A percentile compares a stretch with the other conserved stretches of the same genome.
Conservation (phyloP, 2,797 vertebrate genomes). For the Emys orbicularis region DNA sequence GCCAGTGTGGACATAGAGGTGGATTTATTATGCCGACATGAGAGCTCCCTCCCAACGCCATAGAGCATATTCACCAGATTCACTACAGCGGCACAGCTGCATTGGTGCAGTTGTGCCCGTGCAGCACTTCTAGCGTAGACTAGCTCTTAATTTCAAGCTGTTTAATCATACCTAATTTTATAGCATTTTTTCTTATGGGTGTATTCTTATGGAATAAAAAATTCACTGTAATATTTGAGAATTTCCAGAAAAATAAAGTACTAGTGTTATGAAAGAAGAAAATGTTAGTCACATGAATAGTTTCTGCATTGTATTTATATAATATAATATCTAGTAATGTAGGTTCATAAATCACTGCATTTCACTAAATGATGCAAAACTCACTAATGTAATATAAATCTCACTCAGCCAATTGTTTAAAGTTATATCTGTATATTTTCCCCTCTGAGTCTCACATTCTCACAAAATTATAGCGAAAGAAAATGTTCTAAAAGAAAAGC, state of each 20-base stretch:
- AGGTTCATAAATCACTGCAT: constrained; percentile 22
- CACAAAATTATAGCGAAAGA: not conserved
- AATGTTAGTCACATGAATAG: constrained; percentile 25
- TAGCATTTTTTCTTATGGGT: constrained; percentile 40
- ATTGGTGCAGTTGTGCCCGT: not conserved
- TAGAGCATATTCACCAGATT: not conserved
- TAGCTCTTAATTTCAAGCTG: not conserved
- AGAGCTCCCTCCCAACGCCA: not conserved
- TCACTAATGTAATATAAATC: not conserved
- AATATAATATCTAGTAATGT: constrained; percentile 32
- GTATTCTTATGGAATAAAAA: constrained; percentile 40
- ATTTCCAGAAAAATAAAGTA: constrained; percentile 47
- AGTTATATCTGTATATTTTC: not conserved
- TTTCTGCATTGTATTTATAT: constrained; percentile 28
- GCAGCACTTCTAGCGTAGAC: not conserved
- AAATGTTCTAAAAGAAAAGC: not conserved
- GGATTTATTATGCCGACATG: not conserved
- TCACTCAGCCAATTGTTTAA: not conserved
- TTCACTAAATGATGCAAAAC: constrained; percentile 56
- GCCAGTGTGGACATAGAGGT: not conserved
- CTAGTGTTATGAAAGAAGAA: constrained; percentile 1
- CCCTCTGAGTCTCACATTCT: not conserved
- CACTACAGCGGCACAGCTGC: not conserved
- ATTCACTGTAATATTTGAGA: constrained; percentile 36
- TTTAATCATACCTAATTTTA: constrained; percentile 53